These are phyloP conservation scores for Elegia similella DNA, from an alignment of 2,888 invertebrate genomes.

Conservation along the genomic window DNA sequence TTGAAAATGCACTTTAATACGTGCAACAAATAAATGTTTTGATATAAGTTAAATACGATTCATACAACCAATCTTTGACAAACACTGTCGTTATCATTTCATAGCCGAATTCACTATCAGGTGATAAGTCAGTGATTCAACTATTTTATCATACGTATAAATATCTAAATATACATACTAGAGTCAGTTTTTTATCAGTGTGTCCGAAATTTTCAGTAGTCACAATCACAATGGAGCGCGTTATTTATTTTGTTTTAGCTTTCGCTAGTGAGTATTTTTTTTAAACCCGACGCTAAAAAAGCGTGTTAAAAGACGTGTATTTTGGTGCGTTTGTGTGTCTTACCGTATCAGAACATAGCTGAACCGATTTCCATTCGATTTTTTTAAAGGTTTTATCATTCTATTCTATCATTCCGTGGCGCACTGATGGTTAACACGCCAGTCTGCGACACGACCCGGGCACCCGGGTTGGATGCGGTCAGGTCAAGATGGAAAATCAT, in stretches of 20 bases:
- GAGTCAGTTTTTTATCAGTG: conserved; percentile 1
- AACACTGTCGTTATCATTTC: background rate
- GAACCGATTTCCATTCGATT: no score
- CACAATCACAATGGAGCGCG: conserved; percentile 1
- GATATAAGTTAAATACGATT: background rate
- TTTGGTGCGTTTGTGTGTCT: no score
- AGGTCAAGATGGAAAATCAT: no score
- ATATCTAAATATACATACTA: background rate
- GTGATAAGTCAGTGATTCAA: background rate
- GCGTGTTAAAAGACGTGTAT: background rate
- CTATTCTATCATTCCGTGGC: no score
- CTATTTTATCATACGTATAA: conserved; percentile 10
- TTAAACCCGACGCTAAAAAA: background rate
- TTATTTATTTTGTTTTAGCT: background rate
- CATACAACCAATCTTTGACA: background rate
- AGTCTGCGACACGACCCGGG: no score
- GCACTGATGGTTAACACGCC: no score
- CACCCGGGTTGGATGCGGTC: no score
- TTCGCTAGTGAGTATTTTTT: conserved; percentile 6
- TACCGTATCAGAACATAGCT: no score
- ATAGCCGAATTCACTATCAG: background rate
- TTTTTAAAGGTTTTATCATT: no score
- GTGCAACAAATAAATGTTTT: no score
- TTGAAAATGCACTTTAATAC: no score
- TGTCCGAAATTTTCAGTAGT: background rate